Percentiles rank a stretch among this genome's conserved stretches.
These are phyloP conservation scores for Nothoprocta pentlandii DNA, from an alignment of 2,113 vertebrate species.

Conservation along the genomic window DNA sequence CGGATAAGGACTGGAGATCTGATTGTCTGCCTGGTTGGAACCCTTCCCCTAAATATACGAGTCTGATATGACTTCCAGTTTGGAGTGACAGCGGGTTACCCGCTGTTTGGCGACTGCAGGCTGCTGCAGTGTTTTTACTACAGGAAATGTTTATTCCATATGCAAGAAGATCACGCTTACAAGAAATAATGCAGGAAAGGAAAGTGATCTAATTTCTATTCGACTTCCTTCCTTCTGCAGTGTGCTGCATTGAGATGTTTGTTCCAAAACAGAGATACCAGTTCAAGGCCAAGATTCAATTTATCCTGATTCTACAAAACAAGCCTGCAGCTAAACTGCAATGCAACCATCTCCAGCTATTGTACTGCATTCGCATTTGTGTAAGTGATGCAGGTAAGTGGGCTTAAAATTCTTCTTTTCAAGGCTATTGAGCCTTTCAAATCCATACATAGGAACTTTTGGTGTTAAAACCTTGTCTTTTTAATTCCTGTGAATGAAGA, in stretches of 20 bases:
- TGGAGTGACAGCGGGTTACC: background rate
- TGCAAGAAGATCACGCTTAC: conserved; percentile 21
- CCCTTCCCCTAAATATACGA: background rate
- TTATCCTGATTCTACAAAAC: conserved; percentile 14
- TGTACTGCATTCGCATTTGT: background rate
- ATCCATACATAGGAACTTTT: fast-evolving
- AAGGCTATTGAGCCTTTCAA: background rate
- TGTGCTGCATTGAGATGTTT: conserved; percentile 18
- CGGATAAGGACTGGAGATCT: background rate
- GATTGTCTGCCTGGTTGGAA: background rate
- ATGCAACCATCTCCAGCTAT: background rate
- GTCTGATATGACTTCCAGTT: background rate
- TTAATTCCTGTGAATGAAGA: background rate
- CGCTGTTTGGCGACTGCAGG: background rate
- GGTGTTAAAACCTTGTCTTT: background rate
- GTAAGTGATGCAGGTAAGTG: background rate
- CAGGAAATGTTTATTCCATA: conserved; percentile 62
- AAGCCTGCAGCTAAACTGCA: conserved; percentile 1
- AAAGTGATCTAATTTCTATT: conserved; percentile 61
- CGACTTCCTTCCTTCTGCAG: conserved; percentile 63
- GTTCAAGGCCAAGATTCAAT: conserved; percentile 60
- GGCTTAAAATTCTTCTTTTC: background rate
- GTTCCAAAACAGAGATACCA: conserved; percentile 44
- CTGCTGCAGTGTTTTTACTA: conserved; percentile 28
- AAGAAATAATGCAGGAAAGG: conserved; percentile 57